Evolutionary conservation across 2,113 vertebrate genomes (phyloP).

Genomic region (Protobothrops mucrosquamatus): DNA sequence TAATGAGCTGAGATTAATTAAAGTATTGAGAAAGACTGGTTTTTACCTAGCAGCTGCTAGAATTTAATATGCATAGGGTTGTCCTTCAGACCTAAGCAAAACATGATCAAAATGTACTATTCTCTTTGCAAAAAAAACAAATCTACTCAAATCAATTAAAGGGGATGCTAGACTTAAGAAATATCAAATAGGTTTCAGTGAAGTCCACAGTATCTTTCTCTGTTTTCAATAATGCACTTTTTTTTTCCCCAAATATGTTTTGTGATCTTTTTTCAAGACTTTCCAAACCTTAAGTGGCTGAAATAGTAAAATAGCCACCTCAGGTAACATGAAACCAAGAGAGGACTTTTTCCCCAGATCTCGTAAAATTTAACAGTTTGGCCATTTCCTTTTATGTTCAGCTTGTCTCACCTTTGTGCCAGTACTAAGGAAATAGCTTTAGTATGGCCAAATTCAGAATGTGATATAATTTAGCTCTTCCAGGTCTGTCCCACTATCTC

Average conservation of each 20-base stretch:
- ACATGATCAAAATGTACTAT: not conserved
- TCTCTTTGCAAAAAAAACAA: conserved; percentile 22
- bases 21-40: conserved; percentile 31
- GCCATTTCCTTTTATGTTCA: not conserved
- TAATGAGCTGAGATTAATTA: conserved; percentile 53
- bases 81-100: not conserved
- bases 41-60: conserved; percentile 40
- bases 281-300: not conserved
- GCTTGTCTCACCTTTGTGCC: not conserved
- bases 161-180: not conserved
- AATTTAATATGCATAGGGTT: conserved; percentile 23
- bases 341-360: accelerated
- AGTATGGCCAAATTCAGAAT: not conserved
- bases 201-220: not conserved
- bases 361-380: not conserved
- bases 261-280: not conserved
- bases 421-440: not conserved
- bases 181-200: not conserved
- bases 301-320: not conserved
- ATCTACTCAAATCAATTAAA: not conserved
- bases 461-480: not conserved
- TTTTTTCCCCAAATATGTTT: not conserved
- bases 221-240: not conserved
- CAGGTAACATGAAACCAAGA: not conserved
- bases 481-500: not conserved